A percentile compares a stretch with the other conserved stretches of the same genome.
These are phyloP conservation scores for Cyprinodon brontotheroides DNA, from an alignment of 2,113 vertebrate genomes.

Conservation along the genomic window DNA sequence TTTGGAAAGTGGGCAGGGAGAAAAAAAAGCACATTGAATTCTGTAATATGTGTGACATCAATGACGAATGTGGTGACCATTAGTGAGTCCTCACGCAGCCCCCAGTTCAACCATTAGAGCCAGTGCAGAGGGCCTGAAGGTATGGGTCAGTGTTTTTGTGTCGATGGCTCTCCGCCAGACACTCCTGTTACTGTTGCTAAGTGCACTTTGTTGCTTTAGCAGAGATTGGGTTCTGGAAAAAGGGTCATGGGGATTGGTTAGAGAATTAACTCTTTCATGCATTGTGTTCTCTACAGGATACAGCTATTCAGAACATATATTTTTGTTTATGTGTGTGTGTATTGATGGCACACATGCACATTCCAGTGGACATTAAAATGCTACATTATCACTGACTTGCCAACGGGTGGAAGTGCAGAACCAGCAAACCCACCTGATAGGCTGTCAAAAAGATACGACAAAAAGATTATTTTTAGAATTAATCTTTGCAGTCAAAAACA, in stretches of 20 bases:
- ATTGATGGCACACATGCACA: too few species aligned
- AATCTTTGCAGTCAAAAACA: background rate
- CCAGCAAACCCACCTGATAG: background rate
- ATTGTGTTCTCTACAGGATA: background rate
- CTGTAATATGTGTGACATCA: constrained; percentile 55
- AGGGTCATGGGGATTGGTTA: background rate
- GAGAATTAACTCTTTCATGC: background rate
- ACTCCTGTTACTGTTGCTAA: constrained; percentile 32
- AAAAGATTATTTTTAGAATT: background rate
- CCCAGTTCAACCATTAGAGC: constrained; percentile 58
- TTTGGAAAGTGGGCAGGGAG: constrained; percentile 33
- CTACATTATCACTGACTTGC: background rate
- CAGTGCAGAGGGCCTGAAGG: constrained; percentile 35
- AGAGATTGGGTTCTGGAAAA: constrained; percentile 50
- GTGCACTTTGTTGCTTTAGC: constrained; percentile 58
- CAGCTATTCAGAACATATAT: background rate
- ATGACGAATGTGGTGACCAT: constrained; percentile 61
- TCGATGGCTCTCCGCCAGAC: constrained; percentile 51
- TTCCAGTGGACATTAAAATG: background rate
- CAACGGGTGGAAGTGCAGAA: background rate
- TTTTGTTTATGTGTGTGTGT: too few species aligned
- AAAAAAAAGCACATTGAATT: constrained; percentile 53
- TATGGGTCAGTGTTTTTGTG: constrained; percentile 67
- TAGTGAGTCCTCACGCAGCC: constrained; percentile 60
- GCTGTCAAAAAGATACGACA: background rate